These are phyloP conservation scores for Halocaridina rubra DNA, from an alignment of 2,888 invertebrate genomes.

Conservation along the genomic window DNA sequence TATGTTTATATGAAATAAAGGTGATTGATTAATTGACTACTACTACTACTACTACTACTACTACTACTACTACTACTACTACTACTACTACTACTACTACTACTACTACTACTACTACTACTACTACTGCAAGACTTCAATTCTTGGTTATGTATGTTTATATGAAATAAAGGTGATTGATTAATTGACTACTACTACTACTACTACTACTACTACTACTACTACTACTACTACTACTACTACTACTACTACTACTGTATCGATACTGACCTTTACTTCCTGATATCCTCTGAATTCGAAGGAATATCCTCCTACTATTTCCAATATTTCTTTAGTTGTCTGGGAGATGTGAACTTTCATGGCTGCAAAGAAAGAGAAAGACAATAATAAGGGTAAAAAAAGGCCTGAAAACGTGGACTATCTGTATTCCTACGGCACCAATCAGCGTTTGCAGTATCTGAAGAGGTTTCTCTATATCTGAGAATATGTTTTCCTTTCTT, in stretches of 20 bases:
- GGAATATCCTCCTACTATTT: constrained; percentile 53
- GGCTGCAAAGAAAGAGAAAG: background rate
- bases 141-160: no score
- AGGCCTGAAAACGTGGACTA: no score
- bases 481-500: no score
- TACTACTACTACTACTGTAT: background rate
- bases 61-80: background rate
- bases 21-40: background rate
- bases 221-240: background rate
- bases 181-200: background rate
- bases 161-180: background rate
- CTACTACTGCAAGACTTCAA: no score
- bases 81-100: background rate
- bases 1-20: background rate
- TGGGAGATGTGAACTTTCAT: constrained; percentile 61
- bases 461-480: no score
- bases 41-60: background rate
- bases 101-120: background rate
- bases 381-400: background rate
- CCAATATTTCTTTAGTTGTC: constrained; percentile 54
- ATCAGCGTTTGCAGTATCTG: no score
- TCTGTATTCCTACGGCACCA: no score
- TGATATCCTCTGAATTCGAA: constrained; percentile 61
- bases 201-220: background rate
- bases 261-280: constrained; percentile 54